phyloP scores from a whole-genome alignment of 1,140 invertebrate genomes.

The Ridgeia piscesae region DNA sequence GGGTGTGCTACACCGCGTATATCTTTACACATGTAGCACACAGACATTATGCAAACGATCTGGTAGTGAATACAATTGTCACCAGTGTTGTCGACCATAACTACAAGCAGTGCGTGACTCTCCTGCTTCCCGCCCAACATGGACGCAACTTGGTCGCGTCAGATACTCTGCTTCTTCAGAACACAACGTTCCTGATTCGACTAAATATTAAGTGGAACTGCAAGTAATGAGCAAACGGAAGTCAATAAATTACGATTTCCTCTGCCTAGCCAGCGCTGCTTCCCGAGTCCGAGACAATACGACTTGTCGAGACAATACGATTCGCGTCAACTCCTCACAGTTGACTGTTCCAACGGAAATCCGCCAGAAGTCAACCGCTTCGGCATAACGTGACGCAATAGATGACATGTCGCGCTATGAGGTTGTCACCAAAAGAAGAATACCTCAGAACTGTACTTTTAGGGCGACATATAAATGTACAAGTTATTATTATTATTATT shows the following conservation, averaged over 20 bases:
- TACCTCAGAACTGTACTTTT: background rate
- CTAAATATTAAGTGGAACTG: background rate
- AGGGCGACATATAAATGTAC: too few relatives aligned
- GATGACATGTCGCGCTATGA: background rate
- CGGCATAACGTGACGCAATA: background rate
- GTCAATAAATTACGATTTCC: background rate
- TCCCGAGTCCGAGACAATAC: background rate
- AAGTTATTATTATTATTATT: too few relatives aligned
- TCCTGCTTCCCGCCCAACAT: too few relatives aligned
- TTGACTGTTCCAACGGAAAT: background rate
- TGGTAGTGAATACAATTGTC: too few relatives aligned
- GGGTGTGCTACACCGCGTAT: too few relatives aligned
- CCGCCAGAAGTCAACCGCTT: background rate
- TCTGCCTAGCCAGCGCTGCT: background rate
- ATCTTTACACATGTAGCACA: too few relatives aligned
- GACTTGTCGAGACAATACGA: background rate
- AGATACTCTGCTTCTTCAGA: background rate
- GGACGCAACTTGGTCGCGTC: background rate
- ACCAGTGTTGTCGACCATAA: too few relatives aligned
- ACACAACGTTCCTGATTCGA: background rate
- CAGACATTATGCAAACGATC: too few relatives aligned
- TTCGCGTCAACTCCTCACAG: background rate
- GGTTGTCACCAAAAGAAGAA: background rate
- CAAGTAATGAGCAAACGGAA: background rate
- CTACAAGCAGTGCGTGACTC: too few relatives aligned